These are phyloP conservation scores for Nomada ruficornis DNA, from an alignment of 2,888 invertebrate genomes.

Conservation along the genomic window DNA sequence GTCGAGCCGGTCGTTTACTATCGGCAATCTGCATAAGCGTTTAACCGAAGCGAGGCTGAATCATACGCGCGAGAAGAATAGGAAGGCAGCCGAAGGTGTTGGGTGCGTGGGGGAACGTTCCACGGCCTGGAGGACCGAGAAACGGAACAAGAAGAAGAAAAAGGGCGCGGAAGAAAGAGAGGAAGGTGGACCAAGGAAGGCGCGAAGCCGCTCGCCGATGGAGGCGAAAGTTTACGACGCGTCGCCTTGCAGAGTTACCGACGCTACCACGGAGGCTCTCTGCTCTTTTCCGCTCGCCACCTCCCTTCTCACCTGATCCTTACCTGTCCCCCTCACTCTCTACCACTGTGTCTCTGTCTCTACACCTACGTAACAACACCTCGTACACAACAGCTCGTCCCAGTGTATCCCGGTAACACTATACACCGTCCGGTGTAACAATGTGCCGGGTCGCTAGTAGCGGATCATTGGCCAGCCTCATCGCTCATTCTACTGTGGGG, in stretches of 20 bases:
- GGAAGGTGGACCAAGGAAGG: conserved; percentile 71
- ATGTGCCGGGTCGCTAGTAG: conserved; percentile 69
- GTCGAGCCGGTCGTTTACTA: conserved; percentile 75
- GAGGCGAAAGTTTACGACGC: conserved; percentile 83
- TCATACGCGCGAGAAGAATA: conserved; percentile 74
- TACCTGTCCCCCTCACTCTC: conserved; percentile 15
- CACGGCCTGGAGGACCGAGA: conserved; percentile 28
- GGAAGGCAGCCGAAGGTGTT: conserved; percentile 67
- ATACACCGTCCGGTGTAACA: conserved; percentile 68
- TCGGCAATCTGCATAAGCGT: conserved; percentile 80
- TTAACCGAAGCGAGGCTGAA: conserved; percentile 78
- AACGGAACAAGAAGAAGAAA: conserved; percentile 40
- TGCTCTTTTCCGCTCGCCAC: conserved; percentile 59
- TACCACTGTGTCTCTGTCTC: conserved; percentile 10
- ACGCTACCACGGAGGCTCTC: conserved; percentile 79
- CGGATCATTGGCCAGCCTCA: conserved; percentile 71
- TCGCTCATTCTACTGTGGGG: conserved; percentile 65
- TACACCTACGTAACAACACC: conserved; percentile 75
- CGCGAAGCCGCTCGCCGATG: conserved; percentile 79
- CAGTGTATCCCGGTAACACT: conserved; percentile 69
- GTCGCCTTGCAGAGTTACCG: conserved; percentile 81
- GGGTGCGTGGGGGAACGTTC: conserved; percentile 67
- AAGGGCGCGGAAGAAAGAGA: conserved; percentile 55
- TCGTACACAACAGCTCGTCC: conserved; percentile 61
- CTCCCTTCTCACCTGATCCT: conserved; percentile 36